Conservation (phyloP, 2,113 vertebrate species). For the Antechinus flavipes region DNA sequence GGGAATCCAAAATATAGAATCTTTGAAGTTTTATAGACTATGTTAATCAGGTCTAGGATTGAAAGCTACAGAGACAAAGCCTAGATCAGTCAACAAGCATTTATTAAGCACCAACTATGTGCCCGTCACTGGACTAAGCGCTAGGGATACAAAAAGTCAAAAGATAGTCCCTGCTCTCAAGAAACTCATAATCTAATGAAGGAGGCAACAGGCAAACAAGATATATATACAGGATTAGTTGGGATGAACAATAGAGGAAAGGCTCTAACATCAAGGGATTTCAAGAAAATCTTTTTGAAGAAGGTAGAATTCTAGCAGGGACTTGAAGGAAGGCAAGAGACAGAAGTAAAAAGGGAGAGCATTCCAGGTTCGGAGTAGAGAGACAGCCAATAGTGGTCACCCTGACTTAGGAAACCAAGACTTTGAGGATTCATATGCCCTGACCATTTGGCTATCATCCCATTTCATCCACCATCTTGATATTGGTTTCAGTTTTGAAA, state of each 20-base stretch:
- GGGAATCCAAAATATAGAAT: background rate
- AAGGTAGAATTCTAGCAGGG: background rate
- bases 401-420: background rate
- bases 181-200: background rate
- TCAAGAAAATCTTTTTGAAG: background rate
- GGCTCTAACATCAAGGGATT: background rate
- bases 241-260: background rate
- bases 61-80: background rate
- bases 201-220: background rate
- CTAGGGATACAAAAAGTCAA: background rate
- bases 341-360: background rate
- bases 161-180: background rate
- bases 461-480: background rate
- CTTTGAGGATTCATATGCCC: background rate
- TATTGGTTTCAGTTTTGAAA: background rate
- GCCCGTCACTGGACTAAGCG: background rate
- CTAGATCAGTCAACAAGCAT: background rate
- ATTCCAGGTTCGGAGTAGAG: too few relatives aligned
- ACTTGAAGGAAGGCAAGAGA: background rate
- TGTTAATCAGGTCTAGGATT: background rate
- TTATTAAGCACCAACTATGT: background rate
- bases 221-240: background rate
- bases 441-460: background rate
- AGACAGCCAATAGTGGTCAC: background rate
- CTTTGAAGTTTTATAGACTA: background rate